Evolutionary conservation across 1,140 invertebrate species (phyloP), one percentile per base, ranked within the genome.

Genomic region (Drosophila lini): DNA sequence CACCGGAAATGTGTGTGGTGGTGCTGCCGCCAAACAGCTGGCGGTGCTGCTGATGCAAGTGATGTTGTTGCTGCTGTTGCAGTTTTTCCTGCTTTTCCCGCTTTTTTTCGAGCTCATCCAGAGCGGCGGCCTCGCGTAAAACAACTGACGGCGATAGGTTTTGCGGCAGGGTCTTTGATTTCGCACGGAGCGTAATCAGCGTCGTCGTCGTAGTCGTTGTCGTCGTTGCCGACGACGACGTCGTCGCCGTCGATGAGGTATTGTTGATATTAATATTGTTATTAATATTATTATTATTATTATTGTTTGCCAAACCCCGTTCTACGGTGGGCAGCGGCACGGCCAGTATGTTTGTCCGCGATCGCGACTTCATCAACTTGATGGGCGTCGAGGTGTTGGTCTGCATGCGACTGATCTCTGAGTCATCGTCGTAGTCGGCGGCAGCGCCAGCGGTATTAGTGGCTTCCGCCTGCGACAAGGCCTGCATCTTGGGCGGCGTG

Each of bases 111-210:
- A 62, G 55, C 44, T 67, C 75, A 48, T 90, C 80, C 62, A 91
- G 38, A 40, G 81, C 83, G 34, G 91, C 80, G 28, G 75, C 82
- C 60, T 90, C 86, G 52, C 88, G 81, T 48, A 91, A 36, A 7
- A 65, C 81, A 64, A 89, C 71, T 74, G 91, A 86, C 13, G 91
- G 83, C 41, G 91, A 89, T 38, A 94, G 81, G 90, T 94, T 94
- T 80, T 94, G 94, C 48, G 94, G 94, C 52, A 94, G 86, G 6
- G 94, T 94, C 88, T 94, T 94, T 22, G 94, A 93, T 86, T 94
- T 94, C 60, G 94, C 93, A 74, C 93, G 94, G 32, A 90, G 80
- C 36, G 93, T 92, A 53, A 93, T 91, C 50, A 90, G 78, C 42
- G 93, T 92, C 42, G 93, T 92, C 9, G 93, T 93, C 58, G 93